phyloP scores from a whole-genome alignment of 2,888 invertebrate species.

The Phortica magna region DNA sequence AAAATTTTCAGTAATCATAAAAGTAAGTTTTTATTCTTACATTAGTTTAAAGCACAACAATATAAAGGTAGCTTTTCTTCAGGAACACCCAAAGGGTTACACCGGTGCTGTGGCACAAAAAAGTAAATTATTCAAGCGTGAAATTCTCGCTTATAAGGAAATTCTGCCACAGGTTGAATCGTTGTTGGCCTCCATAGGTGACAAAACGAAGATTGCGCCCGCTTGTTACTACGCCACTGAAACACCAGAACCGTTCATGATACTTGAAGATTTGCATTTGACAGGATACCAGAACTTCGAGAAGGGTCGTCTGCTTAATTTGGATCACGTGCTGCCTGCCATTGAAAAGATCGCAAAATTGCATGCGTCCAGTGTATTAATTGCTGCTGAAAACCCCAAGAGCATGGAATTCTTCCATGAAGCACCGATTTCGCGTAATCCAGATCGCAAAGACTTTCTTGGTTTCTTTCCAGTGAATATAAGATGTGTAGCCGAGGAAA shows the following conservation, averaged over 20 bases:
- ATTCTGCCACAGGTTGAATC: constrained; percentile 73
- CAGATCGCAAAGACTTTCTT: constrained; percentile 74
- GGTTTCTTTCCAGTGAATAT: constrained; percentile 75
- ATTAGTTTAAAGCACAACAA: not conserved
- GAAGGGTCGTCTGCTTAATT: constrained; percentile 79
- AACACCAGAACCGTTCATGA: constrained; percentile 75
- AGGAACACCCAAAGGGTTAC: constrained; percentile 75
- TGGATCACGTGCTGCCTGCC: constrained; percentile 79
- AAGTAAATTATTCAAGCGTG: constrained; percentile 76
- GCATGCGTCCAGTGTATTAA: constrained; percentile 80
- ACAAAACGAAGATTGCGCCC: constrained; percentile 74
- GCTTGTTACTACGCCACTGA: constrained; percentile 76
- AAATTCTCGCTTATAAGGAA: constrained; percentile 75
- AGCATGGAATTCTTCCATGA: constrained; percentile 74
- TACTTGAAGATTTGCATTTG: constrained; percentile 80
- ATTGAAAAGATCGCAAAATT: constrained; percentile 80
- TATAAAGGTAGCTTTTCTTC: not conserved
- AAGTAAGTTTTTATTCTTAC: constrained; percentile 54
- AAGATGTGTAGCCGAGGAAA: constrained; percentile 73
- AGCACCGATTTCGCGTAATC: constrained; percentile 75
- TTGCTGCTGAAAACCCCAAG: constrained; percentile 66
- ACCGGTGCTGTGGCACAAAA: constrained; percentile 75
- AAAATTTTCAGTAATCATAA: constrained; percentile 75
- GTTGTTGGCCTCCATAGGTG: constrained; percentile 71
- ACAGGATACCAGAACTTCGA: constrained; percentile 80